Base-by-base conservation (phyloP, 2,888 invertebrate species). In the Caenorhabditis zanzibari region DNA sequence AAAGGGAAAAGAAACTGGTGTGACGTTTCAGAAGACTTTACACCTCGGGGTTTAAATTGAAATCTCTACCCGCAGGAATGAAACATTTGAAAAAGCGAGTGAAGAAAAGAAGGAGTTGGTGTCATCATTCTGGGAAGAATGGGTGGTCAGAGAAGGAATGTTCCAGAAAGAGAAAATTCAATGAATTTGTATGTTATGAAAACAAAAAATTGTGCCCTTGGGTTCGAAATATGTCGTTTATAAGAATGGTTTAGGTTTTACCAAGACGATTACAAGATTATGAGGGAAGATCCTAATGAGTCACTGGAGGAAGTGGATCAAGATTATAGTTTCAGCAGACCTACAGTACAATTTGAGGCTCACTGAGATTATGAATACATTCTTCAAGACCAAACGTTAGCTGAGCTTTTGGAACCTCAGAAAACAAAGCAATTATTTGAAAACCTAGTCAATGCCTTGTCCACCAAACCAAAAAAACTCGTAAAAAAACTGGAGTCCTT, bases 31-130 rank as follows among this genome's bases (percentile, higher is more conserved):
- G 19, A 19, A 47, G 44, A 38, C 44, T 35, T 19, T 59, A 59
- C 56, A 35, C 28, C 24, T 28, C 52, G 28, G 7, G 47, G 47
- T 63, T 74, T 64, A 64, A 74, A 74, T 74, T 74, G 54, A 74
- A 74, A 74, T 74, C 74, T 64, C 56, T 61, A 54, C 14, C 19
- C 44, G 16, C 28, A 47, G 16, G 56, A 49, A 19, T 49, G 26
- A 7, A 38, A 47, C 26, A 16, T 63, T 10, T 7, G 14, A 12
- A n/a, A 35, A 35, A 63, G 63, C 22, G n/a, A n/a, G n/a, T n/a
- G n/a, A n/a, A n/a, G n/a, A n/a, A n/a, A n/a, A 66, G 41, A 49
- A 47, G 44, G 28, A 47, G 22, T 26, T 49, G 5, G 66, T 24
- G 47, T 47, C 47, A 54, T 24, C 47, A 49, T 38, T 38, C 38